phyloP scores from a whole-genome alignment of 2,797 vertebrate species.

The Lepilemur ruficaudatus region DNA sequence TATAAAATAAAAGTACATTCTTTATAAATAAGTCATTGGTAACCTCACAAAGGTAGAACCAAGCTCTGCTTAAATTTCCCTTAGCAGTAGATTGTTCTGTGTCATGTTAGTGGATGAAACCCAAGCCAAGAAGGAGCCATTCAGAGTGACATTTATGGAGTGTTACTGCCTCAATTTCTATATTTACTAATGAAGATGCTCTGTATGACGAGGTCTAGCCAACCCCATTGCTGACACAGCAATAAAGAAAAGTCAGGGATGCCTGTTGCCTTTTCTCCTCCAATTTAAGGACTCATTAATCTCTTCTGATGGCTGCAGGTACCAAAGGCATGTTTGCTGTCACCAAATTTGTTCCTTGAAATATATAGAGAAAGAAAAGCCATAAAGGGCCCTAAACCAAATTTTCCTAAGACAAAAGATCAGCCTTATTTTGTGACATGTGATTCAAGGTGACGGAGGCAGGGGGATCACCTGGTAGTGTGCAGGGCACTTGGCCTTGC shows the following conservation, averaged over 20 bases:
- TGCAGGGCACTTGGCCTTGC: too few relatives aligned
- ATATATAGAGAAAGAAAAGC: background rate
- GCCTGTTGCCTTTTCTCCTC: background rate
- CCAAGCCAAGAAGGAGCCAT: background rate
- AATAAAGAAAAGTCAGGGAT: background rate
- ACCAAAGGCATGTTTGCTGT: background rate
- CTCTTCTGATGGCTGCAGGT: background rate
- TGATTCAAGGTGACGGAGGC: background rate
- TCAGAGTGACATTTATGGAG: background rate
- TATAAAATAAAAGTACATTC: background rate
- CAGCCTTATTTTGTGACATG: background rate
- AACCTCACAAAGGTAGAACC: background rate
- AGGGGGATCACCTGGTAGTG: background rate
- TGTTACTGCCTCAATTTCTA: background rate
- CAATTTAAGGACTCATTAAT: background rate
- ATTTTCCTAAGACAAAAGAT: background rate
- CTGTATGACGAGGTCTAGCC: background rate
- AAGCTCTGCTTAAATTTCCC: background rate
- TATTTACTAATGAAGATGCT: background rate
- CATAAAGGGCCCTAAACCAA: background rate
- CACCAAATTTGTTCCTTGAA: background rate
- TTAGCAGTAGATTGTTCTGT: background rate
- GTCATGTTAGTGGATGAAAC: background rate
- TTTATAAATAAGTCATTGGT: conserved; percentile 11
- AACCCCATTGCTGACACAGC: background rate